phyloP scores from a whole-genome alignment of 2,797 vertebrate genomes.

The Lacerta bilineata region DNA sequence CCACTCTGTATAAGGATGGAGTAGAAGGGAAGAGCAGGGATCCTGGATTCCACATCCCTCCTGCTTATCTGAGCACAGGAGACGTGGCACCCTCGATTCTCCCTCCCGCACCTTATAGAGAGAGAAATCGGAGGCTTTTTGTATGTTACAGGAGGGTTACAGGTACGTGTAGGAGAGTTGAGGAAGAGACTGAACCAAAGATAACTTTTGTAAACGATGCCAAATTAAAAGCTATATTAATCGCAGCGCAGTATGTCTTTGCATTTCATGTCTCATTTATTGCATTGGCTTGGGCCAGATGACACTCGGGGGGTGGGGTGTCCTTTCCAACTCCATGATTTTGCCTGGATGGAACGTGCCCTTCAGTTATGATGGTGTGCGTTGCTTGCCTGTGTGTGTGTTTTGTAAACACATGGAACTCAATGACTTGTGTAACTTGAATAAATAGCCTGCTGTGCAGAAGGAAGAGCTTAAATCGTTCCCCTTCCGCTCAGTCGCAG shows the following conservation, averaged over 20 bases:
- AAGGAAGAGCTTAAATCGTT: too few relatives aligned
- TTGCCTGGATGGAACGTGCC: too few relatives aligned
- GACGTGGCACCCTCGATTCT: not conserved
- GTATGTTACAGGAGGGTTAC: not conserved
- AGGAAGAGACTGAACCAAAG: slow-evolving; percentile 16
- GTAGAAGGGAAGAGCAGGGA: not conserved
- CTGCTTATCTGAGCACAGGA: not conserved
- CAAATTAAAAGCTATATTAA: slow-evolving; percentile 33
- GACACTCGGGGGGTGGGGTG: not conserved
- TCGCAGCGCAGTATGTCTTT: not conserved
- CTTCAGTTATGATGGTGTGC: too few relatives aligned
- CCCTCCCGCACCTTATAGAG: not conserved
- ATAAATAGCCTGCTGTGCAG: too few relatives aligned
- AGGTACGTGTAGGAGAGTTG: not conserved
- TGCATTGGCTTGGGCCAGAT: not conserved
- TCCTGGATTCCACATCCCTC: too few relatives aligned
- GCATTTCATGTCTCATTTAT: not conserved
- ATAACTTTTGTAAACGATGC: slow-evolving; percentile 27
- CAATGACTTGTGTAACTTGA: too few relatives aligned
- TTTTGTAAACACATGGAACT: too few relatives aligned
- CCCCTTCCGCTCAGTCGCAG: too few relatives aligned
- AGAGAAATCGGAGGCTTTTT: not conserved
- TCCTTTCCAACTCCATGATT: not conserved
- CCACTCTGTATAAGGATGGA: not conserved
- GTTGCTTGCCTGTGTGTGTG: too few relatives aligned